Conservation (phyloP, 2,113 vertebrate genomes). For the Pitta sordida region DNA sequence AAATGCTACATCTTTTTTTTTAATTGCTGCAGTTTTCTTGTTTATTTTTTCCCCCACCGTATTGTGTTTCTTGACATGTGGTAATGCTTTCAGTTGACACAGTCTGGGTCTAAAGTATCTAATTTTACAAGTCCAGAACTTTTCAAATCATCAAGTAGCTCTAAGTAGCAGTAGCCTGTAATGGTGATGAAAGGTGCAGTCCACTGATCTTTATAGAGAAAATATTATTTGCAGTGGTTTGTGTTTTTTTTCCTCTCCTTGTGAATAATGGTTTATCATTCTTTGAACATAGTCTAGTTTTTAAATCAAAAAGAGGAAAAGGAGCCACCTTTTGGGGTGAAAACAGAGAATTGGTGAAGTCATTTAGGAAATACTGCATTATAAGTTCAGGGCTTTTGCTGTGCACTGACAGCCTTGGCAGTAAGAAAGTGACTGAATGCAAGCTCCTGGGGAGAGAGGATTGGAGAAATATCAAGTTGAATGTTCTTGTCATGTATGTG, state of each 20-base stretch:
- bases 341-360: not conserved
- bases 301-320: not conserved
- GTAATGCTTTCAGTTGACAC: not conserved
- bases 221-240: not conserved
- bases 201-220: not conserved
- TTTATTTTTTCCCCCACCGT: not conserved
- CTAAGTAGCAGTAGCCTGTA: not conserved
- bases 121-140: not conserved
- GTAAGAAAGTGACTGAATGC: not conserved
- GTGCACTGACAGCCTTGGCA: not conserved
- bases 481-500: not conserved
- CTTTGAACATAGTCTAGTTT: not conserved
- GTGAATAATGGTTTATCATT: not conserved
- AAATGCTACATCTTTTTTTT: not conserved
- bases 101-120: not conserved
- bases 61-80: not conserved
- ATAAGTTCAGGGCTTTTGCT: not conserved
- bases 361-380: not conserved
- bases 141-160: not conserved
- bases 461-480: not conserved
- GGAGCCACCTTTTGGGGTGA: not conserved
- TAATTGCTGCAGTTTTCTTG: not conserved
- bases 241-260: not conserved
- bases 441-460: fast-evolving
- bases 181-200: not conserved